Base-by-base conservation (phyloP, 1,140 invertebrate genomes). In the Coenobita brevimanus region DNA sequence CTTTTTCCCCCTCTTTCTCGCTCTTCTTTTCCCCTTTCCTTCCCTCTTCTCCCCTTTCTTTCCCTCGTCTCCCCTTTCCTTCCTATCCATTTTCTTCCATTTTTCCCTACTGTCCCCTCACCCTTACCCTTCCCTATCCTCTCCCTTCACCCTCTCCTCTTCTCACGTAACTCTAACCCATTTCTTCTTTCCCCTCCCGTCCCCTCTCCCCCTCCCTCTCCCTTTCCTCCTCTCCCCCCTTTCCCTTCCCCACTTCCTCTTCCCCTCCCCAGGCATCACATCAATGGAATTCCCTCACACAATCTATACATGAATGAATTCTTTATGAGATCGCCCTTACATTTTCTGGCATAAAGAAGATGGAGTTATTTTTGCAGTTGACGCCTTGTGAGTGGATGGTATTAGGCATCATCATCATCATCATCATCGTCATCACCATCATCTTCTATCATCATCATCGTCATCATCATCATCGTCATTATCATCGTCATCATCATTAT, bases 21-120 rank as follows among this genome's bases (percentile, higher is more conserved):
- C 71, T 38, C 71, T 75, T 41, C 43, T 41, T 75, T 41, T 38
- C 33, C n/a, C 71, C 36, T 36, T 38, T 36, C 27, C 38, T 38
- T 75, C 71, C 21, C 71, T 75, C 71, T 27, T 75, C 30, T 38
- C 6, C 71, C 30, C n/a, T n/a, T n/a, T n/a, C n/a, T n/a, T n/a
- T n/a, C n/a, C n/a, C n/a, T n/a, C n/a, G n/a, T n/a, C n/a, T 67
- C 62, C 2, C 21, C 62, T 10, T 4, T 67, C n/a, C 10, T 2
- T 67, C 3, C n/a, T 67, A 30, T 67, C 1, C 3, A 30, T 67
- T 2, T 67, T 67, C n/a, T 57, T 57, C n/a, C 10, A n/a, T 10
- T 13, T 10, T 67, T 67, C 2, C n/a, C 36, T 67, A 13, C n/a
- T 67, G 27, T 24, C 15, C 36, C 57, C 17, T 62, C 27, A 17